A percentile compares a stretch with the other conserved stretches of the same genome.
phyloP scores from a whole-genome alignment of 2,113 vertebrate species.

The Hiodon alosoides region DNA sequence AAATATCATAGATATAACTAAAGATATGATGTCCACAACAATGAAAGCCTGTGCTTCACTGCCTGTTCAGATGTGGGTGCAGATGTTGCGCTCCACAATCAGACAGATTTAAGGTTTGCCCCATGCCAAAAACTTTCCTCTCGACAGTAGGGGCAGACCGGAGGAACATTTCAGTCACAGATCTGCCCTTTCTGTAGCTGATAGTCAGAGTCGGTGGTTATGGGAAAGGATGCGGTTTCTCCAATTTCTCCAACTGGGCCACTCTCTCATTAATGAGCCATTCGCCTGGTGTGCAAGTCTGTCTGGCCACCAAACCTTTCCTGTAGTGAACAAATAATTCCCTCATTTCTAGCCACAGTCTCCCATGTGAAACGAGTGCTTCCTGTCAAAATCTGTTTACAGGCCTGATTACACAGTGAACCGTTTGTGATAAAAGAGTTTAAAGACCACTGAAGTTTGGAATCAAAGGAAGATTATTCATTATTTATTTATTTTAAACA shows the following conservation, averaged over 20 bases:
- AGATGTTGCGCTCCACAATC: no score
- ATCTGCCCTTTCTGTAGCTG: no score
- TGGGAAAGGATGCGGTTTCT: no score
- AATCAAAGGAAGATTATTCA: neutral
- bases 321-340: neutral
- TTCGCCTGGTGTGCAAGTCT: neutral
- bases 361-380: neutral
- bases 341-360: neutral
- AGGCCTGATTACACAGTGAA: neutral
- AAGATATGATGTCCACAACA: no score
- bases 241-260: neutral
- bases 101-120: no score
- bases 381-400: neutral
- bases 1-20: no score
- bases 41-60: no score
- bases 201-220: no score
- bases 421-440: neutral
- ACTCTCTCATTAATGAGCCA: conserved; percentile 8
- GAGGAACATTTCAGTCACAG: no score
- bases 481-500: neutral
- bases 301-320: neutral
- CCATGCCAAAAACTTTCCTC: no score
- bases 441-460: neutral
- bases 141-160: no score
- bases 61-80: no score